A percentile compares a stretch with the other conserved stretches of the same genome.
Evolutionary conservation across 2,888 invertebrate genomes (phyloP).

Genomic region (Dryococelus australis): DNA sequence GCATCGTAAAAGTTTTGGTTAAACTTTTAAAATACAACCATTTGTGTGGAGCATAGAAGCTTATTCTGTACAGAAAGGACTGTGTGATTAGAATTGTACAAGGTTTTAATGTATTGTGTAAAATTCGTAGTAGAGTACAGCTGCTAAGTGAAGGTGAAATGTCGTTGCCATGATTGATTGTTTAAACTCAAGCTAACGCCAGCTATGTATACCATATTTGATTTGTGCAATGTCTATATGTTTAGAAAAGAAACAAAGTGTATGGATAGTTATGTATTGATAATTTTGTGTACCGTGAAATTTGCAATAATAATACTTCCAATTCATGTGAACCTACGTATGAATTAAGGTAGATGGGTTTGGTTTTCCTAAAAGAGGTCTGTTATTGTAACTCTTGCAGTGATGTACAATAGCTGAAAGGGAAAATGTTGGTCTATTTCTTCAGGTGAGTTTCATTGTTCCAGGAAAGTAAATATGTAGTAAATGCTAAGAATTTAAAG

Average conservation of each 20-base stretch:
- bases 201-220: background rate
- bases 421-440: too few relatives aligned
- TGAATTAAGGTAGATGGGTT: background rate
- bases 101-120: background rate
- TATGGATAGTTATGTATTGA: background rate
- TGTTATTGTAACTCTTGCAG: background rate
- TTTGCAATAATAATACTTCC: conserved; percentile 16
- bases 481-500: too few relatives aligned
- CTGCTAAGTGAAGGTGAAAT: background rate
- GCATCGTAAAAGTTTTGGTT: background rate
- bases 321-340: background rate
- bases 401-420: too few relatives aligned
- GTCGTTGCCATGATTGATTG: background rate
- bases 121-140: background rate
- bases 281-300: background rate
- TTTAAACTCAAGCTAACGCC: background rate
- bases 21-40: background rate
- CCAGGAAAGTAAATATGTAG: too few relatives aligned
- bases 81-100: background rate
- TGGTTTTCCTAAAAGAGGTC: background rate
- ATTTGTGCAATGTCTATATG: background rate
- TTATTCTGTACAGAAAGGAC: background rate
- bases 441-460: too few relatives aligned
- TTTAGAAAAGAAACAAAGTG: background rate
- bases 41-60: background rate